Evolutionary conservation across 2,797 vertebrate species (phyloP).

Genomic region (Anableps anableps): DNA sequence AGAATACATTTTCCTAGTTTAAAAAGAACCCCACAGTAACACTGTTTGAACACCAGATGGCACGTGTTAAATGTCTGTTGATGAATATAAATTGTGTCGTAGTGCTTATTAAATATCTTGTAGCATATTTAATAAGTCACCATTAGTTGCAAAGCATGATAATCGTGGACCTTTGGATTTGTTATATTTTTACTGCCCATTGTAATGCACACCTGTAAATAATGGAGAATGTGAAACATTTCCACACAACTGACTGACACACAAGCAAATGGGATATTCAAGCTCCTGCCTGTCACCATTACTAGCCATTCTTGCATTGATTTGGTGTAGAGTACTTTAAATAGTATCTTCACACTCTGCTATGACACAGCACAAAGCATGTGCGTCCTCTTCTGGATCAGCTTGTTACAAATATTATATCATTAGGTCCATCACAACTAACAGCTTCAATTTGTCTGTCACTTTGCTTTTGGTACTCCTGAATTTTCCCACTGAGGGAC

Average conservation of each 20-base stretch:
- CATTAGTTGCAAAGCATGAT: not conserved
- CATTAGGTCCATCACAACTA: not conserved
- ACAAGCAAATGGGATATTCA: not conserved
- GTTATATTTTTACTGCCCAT: not conserved
- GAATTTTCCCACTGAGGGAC: not conserved
- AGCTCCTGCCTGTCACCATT: not conserved
- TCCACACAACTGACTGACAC: not conserved
- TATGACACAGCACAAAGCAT: not conserved
- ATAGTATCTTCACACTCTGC: not conserved
- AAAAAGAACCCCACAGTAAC: not conserved
- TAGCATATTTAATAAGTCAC: not conserved
- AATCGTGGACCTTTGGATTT: not conserved
- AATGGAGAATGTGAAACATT: not conserved
- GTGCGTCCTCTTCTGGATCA: not conserved
- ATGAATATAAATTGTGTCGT: not conserved
- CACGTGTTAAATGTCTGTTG: not conserved
- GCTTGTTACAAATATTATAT: not conserved
- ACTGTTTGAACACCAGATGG: not conserved
- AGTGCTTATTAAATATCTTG: not conserved
- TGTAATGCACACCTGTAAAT: not conserved
- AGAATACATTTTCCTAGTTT: not conserved
- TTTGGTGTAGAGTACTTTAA: not conserved
- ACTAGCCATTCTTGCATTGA: not conserved
- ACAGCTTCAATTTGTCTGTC: not conserved
- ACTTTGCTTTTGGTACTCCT: not conserved